Percentiles rank a stretch among this genome's conserved stretches.
Conservation (phyloP, 2,888 invertebrate species). For the Sphecodes monilicornis region DNA sequence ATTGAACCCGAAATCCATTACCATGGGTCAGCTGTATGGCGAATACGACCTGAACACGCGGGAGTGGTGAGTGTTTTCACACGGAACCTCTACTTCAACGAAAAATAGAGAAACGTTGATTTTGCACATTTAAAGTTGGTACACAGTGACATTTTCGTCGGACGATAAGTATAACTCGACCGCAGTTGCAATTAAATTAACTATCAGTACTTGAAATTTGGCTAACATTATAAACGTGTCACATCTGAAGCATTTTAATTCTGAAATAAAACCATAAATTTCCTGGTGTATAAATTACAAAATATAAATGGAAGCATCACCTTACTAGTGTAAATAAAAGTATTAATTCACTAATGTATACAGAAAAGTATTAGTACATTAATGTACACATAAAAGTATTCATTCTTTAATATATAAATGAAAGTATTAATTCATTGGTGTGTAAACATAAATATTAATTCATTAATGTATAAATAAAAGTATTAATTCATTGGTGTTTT, state of each 20-base stretch:
- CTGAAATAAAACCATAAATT: not conserved
- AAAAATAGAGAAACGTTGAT: not conserved
- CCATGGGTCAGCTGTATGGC: slow-evolving; percentile 94
- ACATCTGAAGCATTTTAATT: not conserved
- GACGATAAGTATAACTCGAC: not conserved
- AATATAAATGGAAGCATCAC: too few species aligned
- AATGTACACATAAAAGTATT: too few species aligned
- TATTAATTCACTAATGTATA: too few species aligned
- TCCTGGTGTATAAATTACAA: not conserved
- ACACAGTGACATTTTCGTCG: not conserved
- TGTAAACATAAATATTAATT: too few species aligned
- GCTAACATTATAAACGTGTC: not conserved
- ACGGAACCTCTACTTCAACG: not conserved
- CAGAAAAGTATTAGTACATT: too few species aligned
- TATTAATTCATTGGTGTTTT: too few species aligned
- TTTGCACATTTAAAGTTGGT: not conserved
- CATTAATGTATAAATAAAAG: too few species aligned
- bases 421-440: too few species aligned
- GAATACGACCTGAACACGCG: slow-evolving; percentile 92
- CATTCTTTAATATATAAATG: too few species aligned
- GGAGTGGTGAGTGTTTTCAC: slow-evolving; percentile 88
- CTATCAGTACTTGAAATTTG: not conserved
- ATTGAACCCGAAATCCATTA: slow-evolving; percentile 93
- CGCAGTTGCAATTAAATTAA: not conserved
- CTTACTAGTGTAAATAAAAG: too few species aligned